Conservation (phyloP, 1,140 invertebrate genomes). For the Ips nitidus region DNA sequence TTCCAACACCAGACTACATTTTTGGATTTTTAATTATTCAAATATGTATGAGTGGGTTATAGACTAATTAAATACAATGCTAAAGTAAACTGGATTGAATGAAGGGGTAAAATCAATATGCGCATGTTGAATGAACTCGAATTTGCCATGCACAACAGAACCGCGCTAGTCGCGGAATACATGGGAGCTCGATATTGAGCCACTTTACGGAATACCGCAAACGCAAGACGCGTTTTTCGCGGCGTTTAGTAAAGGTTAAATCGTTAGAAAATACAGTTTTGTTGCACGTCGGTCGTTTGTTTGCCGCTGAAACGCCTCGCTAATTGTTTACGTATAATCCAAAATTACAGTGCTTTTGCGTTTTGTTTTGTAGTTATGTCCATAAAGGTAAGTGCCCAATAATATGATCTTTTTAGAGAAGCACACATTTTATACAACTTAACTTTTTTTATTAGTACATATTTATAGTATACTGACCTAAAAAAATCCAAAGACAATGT, state of each 20-base stretch:
- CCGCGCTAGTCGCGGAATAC: constrained; percentile 11
- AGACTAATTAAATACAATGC: not conserved
- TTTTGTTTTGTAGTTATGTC: no score
- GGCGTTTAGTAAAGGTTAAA: constrained; percentile 16
- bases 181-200: constrained; percentile 29
- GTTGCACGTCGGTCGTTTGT: not conserved
- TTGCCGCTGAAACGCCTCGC: constrained; percentile 1
- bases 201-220: constrained; percentile 26
- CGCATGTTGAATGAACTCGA: constrained; percentile 13
- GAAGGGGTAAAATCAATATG: constrained; percentile 8
- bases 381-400: no score
- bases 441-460: no score
- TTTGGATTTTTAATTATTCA: no score
- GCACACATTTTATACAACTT: no score
- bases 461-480: no score
- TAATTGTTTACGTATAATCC: not conserved
- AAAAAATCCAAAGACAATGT: no score
- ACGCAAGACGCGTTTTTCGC: constrained; percentile 18
- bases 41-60: no score
- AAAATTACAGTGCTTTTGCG: no score
- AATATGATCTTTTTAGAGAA: no score
- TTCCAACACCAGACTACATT: no score
- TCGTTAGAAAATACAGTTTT: constrained; percentile 18
- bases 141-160: constrained; percentile 10
- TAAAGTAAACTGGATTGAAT: not conserved